Evolutionary conservation across 2,113 vertebrate genomes (phyloP), one percentile per base, ranked within the genome.

Genomic region (Vulpes ferrilata): DNA sequence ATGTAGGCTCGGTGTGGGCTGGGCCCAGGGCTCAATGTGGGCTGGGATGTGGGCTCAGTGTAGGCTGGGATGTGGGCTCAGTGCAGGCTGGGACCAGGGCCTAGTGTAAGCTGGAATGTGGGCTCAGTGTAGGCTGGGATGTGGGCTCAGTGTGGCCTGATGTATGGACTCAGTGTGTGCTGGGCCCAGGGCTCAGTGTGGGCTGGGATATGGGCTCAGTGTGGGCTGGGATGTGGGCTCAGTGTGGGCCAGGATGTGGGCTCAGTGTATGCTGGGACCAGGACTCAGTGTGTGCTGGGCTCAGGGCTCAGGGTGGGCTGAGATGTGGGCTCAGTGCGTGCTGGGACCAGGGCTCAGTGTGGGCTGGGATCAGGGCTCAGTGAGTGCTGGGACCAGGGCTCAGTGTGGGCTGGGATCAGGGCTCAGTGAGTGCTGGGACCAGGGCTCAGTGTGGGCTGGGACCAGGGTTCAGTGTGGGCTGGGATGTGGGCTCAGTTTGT

Each of bases 1-100:
- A 1, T 43, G 43, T 43, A 9, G 9, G 23, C 1, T 62, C 60
- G 1, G 23, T 74, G n/a, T 25, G 30, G 0, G 30, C 13, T 67
- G 64, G 64, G 64, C 16, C 2, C 30, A 32, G 30, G 30, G 13
- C 13, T 67, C 38, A 43, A 20, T 74, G n/a, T 25, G 30, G 0
- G 30, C 13, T 67, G 64, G 64, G 64, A 32, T 0, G 12, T 16
- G 30, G 30, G 13, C 13, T 67, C 64, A 67, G 30, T 67, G 30
- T 67, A n/a, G n/a, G n/a, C n/a, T n/a, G n/a, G n/a, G n/a, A n/a
- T n/a, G n/a, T n/a, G n/a, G n/a, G n/a, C n/a, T n/a, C n/a, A n/a
- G n/a, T 43, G 19, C 1, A 10, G 0, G 5, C 6, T 30, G 25
- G 17, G 30, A 10, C 3, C 62, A 64, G 64, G 64, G 27, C 0